phyloP scores from a whole-genome alignment of 2,113 vertebrate species.

The Oreocharis arfaki region DNA sequence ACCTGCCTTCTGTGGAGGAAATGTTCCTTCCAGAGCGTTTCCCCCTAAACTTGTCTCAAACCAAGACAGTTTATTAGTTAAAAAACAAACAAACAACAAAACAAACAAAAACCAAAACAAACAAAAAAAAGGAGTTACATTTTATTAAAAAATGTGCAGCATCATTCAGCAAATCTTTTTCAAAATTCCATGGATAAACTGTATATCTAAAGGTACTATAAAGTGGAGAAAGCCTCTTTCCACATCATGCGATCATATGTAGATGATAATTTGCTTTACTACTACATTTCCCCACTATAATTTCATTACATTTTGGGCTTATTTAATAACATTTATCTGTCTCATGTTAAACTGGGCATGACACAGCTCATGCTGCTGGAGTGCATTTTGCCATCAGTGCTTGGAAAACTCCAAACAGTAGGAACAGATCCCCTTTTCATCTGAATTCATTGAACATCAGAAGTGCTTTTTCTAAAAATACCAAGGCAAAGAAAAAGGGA shows the following conservation, averaged over 20 bases:
- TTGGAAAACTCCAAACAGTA: not conserved
- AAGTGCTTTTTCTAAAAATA: not conserved
- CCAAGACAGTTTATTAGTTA: not conserved
- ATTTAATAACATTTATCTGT: conserved; percentile 58
- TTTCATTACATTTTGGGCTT: conserved; percentile 34
- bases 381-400: not conserved
- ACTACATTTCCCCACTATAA: not conserved
- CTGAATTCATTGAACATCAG: not conserved
- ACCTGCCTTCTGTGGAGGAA: not conserved
- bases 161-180: not conserved
- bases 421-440: not conserved
- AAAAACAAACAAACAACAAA: not conserved
- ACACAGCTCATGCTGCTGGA: not conserved
- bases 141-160: not conserved
- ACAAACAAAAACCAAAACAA: not conserved
- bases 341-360: conserved; percentile 56
- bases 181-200: not conserved
- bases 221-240: not conserved
- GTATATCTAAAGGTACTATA: not conserved
- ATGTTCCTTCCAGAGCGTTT: not conserved
- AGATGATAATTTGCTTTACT: conserved; percentile 46
- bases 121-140: not conserved
- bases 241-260: not conserved
- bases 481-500: not conserved
- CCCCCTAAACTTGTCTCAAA: not conserved